Evolutionary conservation across 1,140 invertebrate species (phyloP), one percentile per base, ranked within the genome.

Genomic region (Eubasilissa regina): DNA sequence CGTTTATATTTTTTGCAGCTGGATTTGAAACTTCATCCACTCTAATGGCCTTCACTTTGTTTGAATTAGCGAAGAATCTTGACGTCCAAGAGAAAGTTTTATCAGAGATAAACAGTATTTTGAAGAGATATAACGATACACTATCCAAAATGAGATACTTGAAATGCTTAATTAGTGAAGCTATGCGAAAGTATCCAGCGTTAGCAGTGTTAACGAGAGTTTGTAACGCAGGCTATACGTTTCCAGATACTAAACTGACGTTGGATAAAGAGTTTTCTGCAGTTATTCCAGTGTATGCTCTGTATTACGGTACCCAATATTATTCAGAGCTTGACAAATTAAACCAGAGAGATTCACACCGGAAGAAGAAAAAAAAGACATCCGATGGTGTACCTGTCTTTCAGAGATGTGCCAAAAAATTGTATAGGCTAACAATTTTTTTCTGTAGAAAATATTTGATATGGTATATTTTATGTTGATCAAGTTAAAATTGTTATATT

Each of bases 21-120:
- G 90, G 90, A 12, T 92, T 89, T 77, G 92, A 93, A 35, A 91
- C 91, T 0, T 89, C 90, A 0, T 85, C 90, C 6, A 86, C 85
- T 12, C 77, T 87, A 0, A 84, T 92, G 55, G 79, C 85, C 4
- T 89, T 87, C 64, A 78, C 84, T 1, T 60, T 87, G 0, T 89
- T 89, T 80, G 84, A 87, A 55, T 84, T 93, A 47, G 88, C 91
- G 0, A 77, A 84, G 17, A 84, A 92, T 85, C 87, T 85, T 19
- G 87, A 90, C 3, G 83, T 89, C 53, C 92, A 93, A 83, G 84
- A 89, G 12, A 86, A 85, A 83, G 44, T 92, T 4, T 82, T 85
- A 4, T 80, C 86, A 17, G 91, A 92, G 84, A 87, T 93, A 8
- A 83, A 88, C 19, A 73, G 80, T 11, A 82, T 85, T 11, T 55